phyloP scores from a whole-genome alignment of 2,888 invertebrate species.

The Callyntrura guangdongensis region DNA sequence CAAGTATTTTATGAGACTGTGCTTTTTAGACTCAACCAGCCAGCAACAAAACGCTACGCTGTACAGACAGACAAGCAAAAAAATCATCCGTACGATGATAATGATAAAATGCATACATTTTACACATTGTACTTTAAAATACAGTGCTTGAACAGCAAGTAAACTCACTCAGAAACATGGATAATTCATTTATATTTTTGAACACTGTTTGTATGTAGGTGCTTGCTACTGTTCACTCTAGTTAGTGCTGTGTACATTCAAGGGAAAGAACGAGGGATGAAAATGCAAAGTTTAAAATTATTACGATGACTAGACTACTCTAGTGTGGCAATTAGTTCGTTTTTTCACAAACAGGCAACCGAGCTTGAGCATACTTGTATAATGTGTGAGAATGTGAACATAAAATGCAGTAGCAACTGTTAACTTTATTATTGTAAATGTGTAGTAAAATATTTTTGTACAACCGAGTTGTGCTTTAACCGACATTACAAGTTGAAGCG shows the following conservation, averaged over 20 bases:
- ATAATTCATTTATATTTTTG: conserved; percentile 10
- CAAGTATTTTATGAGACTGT: neutral
- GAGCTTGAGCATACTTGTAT: neutral
- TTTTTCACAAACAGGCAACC: neutral
- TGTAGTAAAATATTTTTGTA: conserved; percentile 55
- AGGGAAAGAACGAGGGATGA: neutral
- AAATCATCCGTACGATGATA: conserved; percentile 24
- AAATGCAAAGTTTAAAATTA: neutral
- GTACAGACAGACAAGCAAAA: conserved; percentile 23
- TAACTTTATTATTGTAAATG: conserved; percentile 28
- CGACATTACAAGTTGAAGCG: no score
- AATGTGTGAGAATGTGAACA: conserved; percentile 2
- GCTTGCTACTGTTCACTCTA: neutral
- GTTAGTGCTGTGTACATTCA: neutral
- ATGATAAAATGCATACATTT: neutral
- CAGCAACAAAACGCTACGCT: conserved; percentile 55
- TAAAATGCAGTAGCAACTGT: conserved; percentile 11
- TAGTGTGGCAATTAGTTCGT: conserved; percentile 54
- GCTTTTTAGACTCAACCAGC: conserved; percentile 49
- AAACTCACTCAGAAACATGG: conserved; percentile 1
- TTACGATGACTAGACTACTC: neutral
- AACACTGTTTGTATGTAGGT: neutral
- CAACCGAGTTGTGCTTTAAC: neutral
- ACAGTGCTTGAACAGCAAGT: neutral
- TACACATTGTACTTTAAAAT: neutral